phyloP scores from a whole-genome alignment of 2,888 invertebrate genomes.

The Biston betularia region DNA sequence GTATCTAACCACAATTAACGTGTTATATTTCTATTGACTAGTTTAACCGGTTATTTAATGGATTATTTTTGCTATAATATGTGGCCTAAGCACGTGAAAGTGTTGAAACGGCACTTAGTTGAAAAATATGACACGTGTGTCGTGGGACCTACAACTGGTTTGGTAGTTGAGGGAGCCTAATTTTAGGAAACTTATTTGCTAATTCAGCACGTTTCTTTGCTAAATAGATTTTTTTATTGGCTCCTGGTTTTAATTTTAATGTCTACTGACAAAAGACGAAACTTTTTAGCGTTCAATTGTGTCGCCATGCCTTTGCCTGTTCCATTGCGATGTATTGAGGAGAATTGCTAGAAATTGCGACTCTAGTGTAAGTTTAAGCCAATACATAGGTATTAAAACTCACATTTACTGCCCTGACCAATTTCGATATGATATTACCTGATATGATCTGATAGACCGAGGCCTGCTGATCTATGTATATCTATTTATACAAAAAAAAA shows the following conservation, averaged over 20 bases:
- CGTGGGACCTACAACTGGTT: constrained; percentile 19
- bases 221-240: constrained; percentile 2
- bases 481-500: no score
- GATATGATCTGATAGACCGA: no score
- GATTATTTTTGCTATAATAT: constrained; percentile 32
- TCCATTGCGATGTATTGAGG: no score
- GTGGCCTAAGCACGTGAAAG: constrained; percentile 36
- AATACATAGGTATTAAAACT: no score
- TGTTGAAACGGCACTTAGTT: constrained; percentile 18
- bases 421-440: no score
- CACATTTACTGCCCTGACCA: no score
- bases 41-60: constrained; percentile 35
- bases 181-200: constrained; percentile 7
- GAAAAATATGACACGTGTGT: constrained; percentile 1
- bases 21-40: constrained; percentile 35
- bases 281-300: no score
- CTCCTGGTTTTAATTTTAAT: neutral
- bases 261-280: no score
- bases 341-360: no score
- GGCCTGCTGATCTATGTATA: no score
- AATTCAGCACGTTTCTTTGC: neutral
- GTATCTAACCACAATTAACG: constrained; percentile 34
- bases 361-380: no score
- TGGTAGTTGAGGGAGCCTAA: neutral
- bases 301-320: no score